phyloP scores from a whole-genome alignment of 2,797 vertebrate genomes.

The Clarias fuscus region DNA sequence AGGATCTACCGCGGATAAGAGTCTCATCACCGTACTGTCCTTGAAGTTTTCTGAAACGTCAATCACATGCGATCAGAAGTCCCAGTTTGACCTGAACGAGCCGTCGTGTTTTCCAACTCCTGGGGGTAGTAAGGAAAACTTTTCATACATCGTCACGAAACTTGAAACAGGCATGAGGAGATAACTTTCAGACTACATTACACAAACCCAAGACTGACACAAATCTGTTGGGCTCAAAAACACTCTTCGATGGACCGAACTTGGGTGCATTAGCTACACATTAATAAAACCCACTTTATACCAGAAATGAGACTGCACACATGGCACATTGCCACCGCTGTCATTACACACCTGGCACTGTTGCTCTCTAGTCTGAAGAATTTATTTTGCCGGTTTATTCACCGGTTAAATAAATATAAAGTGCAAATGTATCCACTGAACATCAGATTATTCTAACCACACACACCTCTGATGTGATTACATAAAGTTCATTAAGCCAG shows the following conservation, averaged over 20 bases:
- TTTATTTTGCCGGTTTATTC: not conserved
- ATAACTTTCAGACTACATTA: not conserved
- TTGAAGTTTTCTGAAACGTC: too few species aligned
- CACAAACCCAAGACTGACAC: not conserved
- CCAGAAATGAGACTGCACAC: not conserved
- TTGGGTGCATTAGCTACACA: not conserved
- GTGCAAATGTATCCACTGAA: not conserved
- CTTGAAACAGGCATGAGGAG: not conserved
- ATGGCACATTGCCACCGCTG: not conserved
- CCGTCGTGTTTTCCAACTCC: too few species aligned
- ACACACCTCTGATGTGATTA: not conserved
- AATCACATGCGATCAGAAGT: too few species aligned
- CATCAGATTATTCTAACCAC: not conserved
- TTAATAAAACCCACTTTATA: not conserved
- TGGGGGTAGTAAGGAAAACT: not conserved
- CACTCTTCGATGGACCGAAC: not conserved
- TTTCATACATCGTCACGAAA: not conserved
- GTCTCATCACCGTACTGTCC: too few species aligned
- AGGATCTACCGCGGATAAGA: too few species aligned
- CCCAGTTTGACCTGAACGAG: too few species aligned
- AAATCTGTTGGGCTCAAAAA: not conserved
- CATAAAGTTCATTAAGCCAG: conserved; percentile 20
- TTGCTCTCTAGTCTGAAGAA: not conserved
- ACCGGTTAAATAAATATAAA: conserved; percentile 5
- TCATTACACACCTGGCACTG: conserved; percentile 1